Evolutionary conservation across 2,113 vertebrate species (phyloP), one percentile per base, ranked within the genome.

Genomic region (Sakesphorus luctuosus): DNA sequence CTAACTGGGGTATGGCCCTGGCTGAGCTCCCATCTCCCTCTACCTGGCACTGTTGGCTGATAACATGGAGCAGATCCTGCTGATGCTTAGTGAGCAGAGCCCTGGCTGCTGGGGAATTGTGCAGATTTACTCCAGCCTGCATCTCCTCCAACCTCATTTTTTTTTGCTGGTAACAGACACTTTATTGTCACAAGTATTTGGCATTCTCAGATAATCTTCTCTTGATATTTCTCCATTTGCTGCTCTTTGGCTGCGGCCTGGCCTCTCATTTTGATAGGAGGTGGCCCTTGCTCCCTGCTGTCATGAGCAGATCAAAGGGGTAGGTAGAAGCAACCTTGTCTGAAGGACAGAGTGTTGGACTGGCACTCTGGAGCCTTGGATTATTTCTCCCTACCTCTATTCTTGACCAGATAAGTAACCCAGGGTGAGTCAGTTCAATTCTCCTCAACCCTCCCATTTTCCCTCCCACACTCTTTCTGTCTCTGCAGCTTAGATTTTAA

Each of bases 341-440:
- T 66, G 92, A 77, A 93, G 82, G 90, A 67, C 75, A 12, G 53
- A 35, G 68, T 38, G 15, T 74, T 91, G 63, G n/a, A 61, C 82
- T 88, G 76, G 55, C 35, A 19, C 91, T 85, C 71, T 76, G 93
- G 82, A 96, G 90, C 76, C 87, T 68, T n/a, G 75, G 63, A 10
- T 88, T 90, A 18, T 78, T 94, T 82, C 82, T 92, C 43, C 47
- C 65, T 96, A 85, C 49, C 55, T 96, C 79, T 93, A 4, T 81
- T 93, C 85, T 71, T 90, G 88, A 95, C 93, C 94, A 89, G 94
- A 95, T 96, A 96, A 84, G 89, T 91, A 85, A 90, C 72, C 68
- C 13, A 1, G 82, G 55, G 82, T 94, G 93, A 96, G 85, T 90
- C 93, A 88, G 75, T 92, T 93, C 58, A 66, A 11, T 87, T 92